These are phyloP conservation scores for Vulpes vulpes DNA, from an alignment of 2,113 vertebrate species.

Conservation along the genomic window DNA sequence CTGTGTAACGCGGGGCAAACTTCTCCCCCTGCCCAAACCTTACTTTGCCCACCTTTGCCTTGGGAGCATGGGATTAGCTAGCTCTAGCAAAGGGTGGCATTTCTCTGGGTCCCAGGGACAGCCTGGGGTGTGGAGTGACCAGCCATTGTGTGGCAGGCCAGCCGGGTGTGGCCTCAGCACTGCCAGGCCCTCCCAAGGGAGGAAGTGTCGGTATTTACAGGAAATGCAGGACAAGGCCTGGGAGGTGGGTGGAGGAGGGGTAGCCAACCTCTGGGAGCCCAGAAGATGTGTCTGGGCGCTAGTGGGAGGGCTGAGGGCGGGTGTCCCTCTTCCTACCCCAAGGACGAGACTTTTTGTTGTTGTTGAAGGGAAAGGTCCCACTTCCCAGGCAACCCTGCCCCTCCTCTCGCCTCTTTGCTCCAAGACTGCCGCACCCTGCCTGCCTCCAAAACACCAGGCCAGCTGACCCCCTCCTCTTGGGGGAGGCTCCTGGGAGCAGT, in stretches of 20 bases:
- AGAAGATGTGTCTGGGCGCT: not conserved
- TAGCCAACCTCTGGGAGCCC: slow-evolving; percentile 6
- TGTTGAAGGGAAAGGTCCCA: not conserved
- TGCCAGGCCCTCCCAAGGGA: slow-evolving; percentile 94
- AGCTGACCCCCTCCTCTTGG: not conserved
- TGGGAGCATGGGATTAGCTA: not conserved
- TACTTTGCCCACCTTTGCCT: not conserved
- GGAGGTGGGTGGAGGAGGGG: slow-evolving; percentile 55
- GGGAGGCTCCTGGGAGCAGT: not conserved
- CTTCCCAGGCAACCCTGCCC: not conserved
- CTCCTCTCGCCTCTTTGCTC: not conserved
- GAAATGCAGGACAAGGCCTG: slow-evolving; percentile 93
- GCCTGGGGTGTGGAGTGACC: not conserved
- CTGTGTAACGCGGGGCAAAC: not conserved
- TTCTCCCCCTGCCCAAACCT: not conserved
- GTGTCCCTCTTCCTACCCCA: slow-evolving; percentile 14
- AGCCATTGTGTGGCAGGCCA: slow-evolving; percentile 80
- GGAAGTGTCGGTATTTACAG: slow-evolving; percentile 96
- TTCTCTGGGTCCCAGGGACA: slow-evolving; percentile 35
- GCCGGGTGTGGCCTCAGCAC: slow-evolving; percentile 90
- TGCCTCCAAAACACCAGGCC: not conserved
- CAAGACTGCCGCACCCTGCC: not conserved
- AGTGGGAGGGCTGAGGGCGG: slow-evolving; percentile 46
- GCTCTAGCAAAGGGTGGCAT: not conserved
- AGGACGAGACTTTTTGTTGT: slow-evolving; percentile 48